A percentile compares a stretch with the other conserved stretches of the same genome.
phyloP scores from a whole-genome alignment of 2,113 vertebrate species.

The Pelvicachromis taeniatus region DNA sequence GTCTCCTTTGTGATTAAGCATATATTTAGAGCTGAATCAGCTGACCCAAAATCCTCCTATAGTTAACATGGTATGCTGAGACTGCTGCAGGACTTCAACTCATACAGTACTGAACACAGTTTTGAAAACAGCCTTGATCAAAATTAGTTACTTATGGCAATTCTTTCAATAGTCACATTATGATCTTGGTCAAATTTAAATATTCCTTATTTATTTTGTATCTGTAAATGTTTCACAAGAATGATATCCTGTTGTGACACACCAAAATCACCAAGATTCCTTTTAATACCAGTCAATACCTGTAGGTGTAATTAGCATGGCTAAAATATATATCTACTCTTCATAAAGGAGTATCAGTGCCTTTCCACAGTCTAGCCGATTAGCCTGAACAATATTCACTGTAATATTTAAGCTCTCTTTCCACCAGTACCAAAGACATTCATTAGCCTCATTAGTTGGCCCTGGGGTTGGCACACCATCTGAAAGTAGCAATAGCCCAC shows the following conservation, averaged over 20 bases:
- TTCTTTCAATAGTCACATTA: neutral
- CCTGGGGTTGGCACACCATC: neutral
- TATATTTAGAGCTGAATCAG: neutral
- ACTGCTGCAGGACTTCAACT: neutral
- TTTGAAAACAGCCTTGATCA: neutral
- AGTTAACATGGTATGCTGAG: neutral
- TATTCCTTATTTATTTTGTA: neutral
- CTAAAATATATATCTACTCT: neutral
- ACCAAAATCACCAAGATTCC: neutral
- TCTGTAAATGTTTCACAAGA: neutral
- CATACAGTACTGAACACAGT: neutral
- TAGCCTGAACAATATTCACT: neutral
- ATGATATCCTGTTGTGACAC: neutral
- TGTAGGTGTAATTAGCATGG: neutral
- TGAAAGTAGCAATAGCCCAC: neutral
- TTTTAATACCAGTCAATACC: neutral
- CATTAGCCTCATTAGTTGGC: constrained; percentile 33
- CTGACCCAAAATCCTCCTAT: neutral
- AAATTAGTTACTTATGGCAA: neutral
- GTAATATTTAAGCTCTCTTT: neutral
- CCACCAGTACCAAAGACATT: constrained; percentile 11
- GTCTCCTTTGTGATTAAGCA: neutral
- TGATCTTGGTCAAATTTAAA: neutral
- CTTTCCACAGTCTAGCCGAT: neutral
- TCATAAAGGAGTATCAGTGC: neutral